Base-by-base conservation (phyloP, 2,113 vertebrate species). In the Tor tambroides region DNA sequence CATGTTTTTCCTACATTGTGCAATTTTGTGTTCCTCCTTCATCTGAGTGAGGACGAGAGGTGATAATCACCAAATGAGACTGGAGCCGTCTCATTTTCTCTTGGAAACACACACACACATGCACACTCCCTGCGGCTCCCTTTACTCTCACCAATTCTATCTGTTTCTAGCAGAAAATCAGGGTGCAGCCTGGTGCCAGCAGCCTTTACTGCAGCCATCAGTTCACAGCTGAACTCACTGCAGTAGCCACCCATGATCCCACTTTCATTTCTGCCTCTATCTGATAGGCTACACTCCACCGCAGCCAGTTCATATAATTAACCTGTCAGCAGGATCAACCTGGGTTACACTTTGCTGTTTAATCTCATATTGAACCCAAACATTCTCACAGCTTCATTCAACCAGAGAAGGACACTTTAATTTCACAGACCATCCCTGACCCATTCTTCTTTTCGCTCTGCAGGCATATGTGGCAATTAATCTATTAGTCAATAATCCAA, bases 271-370 rank as follows among this genome's bases (percentile, higher is more conserved):
- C 90, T 89, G 92, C 92, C 91, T 90, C 89, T 94, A 93, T 94
- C 94, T 93, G 93, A 94, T 94, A 91, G 94, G 93, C 92, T 93
- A 93, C 87, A 93, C 94, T 94, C 93, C 88, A 92, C 93, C 94
- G 94, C 93, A 93, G 93, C 92, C 94, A 93, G 93, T 92, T 93
- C 93, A 92, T 94, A 94, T 95, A 95, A 95, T 95, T 95, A 95
- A 92, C 91, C 94, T 91, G 91, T 93, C 93, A 94, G 93, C 93
- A 91, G 93, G 91, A 93, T 92, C 94, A 95, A 93, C 92, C 93
- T 86, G 90, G 91, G 92, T 93, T 94, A 88, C 91, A 92, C 90
- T 91, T 91, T 91, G 81, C 91, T 92, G 91, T 92, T 92, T 91
- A 91, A 93, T 94, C 93, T 91, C 92, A 93, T 92, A 92, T 91